A percentile compares a stretch with the other conserved stretches of the same genome.
Conservation (phyloP, 1,140 invertebrate species). For the Bemisia tabaci region DNA sequence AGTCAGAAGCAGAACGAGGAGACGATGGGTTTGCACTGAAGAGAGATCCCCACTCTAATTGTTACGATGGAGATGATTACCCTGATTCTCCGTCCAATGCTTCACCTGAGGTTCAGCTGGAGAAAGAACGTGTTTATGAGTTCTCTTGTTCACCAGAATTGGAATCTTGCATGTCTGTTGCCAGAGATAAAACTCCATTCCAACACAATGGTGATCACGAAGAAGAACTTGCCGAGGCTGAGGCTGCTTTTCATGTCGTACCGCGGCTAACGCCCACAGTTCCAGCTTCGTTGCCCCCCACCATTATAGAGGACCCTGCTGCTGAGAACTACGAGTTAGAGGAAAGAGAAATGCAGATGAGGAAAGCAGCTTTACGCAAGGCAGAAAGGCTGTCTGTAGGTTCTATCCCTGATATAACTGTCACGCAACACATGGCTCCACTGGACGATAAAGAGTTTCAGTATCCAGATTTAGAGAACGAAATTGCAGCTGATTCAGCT, state of each 20-base stretch:
- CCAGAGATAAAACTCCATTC: neutral
- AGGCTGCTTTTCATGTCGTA: constrained; percentile 35
- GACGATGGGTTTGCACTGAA: neutral
- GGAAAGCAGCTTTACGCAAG: constrained; percentile 31
- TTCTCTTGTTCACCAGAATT: neutral
- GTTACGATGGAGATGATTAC: neutral
- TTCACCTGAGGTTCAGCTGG: neutral
- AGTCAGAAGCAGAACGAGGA: neutral
- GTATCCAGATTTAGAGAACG: constrained; percentile 37
- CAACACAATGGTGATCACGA: constrained; percentile 22
- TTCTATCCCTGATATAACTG: constrained; percentile 50
- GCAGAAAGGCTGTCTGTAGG: constrained; percentile 33
- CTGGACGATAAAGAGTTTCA: constrained; percentile 32
- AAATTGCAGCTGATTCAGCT: constrained; percentile 33
- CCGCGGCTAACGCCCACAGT: constrained; percentile 32
- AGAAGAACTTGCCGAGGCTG: constrained; percentile 36
- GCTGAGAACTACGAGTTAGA: constrained; percentile 38
- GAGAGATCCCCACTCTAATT: neutral
- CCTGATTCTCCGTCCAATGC: neutral
- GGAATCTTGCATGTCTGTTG: neutral
- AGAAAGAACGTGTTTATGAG: neutral
- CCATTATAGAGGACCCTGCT: constrained; percentile 39
- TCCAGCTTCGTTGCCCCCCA: constrained; percentile 29
- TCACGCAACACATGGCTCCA: constrained; percentile 46
- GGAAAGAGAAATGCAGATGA: constrained; percentile 32